Conservation (phyloP, 2,113 vertebrate genomes). For the Benitochromis conjunctus region DNA sequence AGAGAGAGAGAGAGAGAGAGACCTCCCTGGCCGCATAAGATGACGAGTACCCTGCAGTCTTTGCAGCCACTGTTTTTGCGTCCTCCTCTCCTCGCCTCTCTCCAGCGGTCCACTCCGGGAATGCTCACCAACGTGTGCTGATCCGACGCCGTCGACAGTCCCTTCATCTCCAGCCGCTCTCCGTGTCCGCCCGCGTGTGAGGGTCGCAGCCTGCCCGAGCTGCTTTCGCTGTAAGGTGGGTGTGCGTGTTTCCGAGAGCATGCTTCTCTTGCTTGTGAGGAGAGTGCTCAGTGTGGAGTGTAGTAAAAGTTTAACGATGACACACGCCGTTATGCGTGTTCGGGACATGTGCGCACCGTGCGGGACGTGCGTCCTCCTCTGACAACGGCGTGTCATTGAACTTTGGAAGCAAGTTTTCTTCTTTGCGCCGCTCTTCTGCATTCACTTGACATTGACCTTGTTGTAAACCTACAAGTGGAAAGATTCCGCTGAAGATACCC, state of each 20-base stretch:
- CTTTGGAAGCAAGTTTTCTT: constrained; percentile 27
- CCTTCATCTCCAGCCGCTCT: background rate
- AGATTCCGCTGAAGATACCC: constrained; percentile 1
- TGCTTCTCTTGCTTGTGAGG: background rate
- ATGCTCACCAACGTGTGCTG: constrained; percentile 58
- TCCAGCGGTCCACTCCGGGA: constrained; percentile 41
- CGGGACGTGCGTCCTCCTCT: background rate
- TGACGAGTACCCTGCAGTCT: constrained; percentile 58
- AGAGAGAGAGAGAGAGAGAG: background rate
- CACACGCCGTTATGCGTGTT: background rate
- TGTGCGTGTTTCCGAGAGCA: constrained; percentile 15
- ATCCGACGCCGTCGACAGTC: constrained; percentile 21
- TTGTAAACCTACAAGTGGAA: background rate
- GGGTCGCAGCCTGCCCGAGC: background rate
- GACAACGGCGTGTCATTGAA: constrained; percentile 8
- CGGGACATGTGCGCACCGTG: constrained; percentile 21
- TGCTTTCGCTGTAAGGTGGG: constrained; percentile 47
- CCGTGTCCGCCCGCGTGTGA: background rate
- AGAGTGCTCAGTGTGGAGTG: background rate
- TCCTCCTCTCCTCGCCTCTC: background rate
- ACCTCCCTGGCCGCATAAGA: constrained; percentile 50
- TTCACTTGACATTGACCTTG: background rate
- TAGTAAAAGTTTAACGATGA: constrained; percentile 42
- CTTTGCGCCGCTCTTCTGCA: background rate
- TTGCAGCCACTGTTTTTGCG: constrained; percentile 36